Evolutionary conservation across 1,140 invertebrate species (phyloP).

Genomic region (Caerostris darwini): DNA sequence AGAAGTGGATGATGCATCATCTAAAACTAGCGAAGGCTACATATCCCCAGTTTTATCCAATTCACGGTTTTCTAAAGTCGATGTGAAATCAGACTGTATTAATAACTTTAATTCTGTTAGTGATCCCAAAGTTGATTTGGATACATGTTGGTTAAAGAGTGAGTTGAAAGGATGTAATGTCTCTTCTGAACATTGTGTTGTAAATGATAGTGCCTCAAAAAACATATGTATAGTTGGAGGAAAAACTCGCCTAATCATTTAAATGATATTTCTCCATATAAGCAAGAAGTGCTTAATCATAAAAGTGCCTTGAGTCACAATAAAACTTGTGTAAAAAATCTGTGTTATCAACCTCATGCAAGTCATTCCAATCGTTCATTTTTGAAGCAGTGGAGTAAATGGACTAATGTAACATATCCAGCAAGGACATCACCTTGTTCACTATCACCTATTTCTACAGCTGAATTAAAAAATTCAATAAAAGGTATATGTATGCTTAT

Average conservation of each 20-base stretch:
- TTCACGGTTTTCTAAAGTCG: constrained; percentile 34
- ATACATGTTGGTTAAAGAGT: constrained; percentile 17
- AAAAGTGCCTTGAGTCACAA: constrained; percentile 76
- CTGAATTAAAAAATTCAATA: constrained; percentile 54
- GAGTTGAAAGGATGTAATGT: background rate
- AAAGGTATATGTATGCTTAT: constrained; percentile 56
- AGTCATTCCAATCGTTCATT: constrained; percentile 75
- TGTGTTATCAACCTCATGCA: constrained; percentile 65
- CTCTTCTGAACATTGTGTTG: background rate
- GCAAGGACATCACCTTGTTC: constrained; percentile 67
- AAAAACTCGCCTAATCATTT: constrained; percentile 65
- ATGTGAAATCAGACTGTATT: constrained; percentile 22
- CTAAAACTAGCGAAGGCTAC: constrained; percentile 75
- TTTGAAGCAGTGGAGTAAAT: constrained; percentile 74
- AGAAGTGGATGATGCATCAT: constrained; percentile 71
- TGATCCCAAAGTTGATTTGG: constrained; percentile 47
- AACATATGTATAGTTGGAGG: constrained; percentile 10
- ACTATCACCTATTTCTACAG: constrained; percentile 62
- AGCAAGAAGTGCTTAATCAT: constrained; percentile 75
- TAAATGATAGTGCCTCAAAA: constrained; percentile 70
- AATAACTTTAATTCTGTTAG: constrained; percentile 11
- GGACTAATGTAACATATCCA: constrained; percentile 63
- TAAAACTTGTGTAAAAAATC: constrained; percentile 64
- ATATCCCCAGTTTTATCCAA: constrained; percentile 71
- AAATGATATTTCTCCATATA: constrained; percentile 26